phyloP scores from a whole-genome alignment of 2,797 vertebrate species.

The Anguilla anguilla region DNA sequence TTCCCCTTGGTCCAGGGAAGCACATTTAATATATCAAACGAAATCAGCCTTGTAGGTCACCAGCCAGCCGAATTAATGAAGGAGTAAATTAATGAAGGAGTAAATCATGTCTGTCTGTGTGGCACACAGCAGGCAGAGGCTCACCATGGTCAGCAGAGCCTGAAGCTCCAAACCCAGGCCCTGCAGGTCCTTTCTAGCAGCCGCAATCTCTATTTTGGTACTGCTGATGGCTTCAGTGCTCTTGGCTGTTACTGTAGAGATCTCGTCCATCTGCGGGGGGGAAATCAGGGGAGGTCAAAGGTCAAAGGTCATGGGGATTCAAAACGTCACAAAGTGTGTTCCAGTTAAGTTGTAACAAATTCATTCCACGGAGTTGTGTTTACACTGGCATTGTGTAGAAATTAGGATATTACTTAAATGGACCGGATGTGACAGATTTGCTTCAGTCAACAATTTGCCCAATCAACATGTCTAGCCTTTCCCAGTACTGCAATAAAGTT shows the following conservation, averaged over 20 bases:
- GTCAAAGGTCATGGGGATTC: neutral
- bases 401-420: neutral
- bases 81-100: neutral
- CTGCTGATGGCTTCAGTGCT: constrained; percentile 59
- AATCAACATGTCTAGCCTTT: neutral
- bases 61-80: neutral
- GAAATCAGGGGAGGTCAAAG: neutral
- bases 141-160: constrained; percentile 54
- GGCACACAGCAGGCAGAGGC: constrained; percentile 25
- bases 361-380: neutral
- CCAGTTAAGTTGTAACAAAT: neutral
- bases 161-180: constrained; percentile 58
- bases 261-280: constrained; percentile 60
- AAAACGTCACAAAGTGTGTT: neutral
- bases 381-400: neutral
- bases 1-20: neutral
- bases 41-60: neutral
- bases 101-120: neutral
- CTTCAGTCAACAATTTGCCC: neutral
- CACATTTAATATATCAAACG: neutral
- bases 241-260: constrained; percentile 56
- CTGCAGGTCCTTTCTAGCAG: constrained; percentile 60
- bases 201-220: constrained; percentile 54
- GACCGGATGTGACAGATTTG: neutral
- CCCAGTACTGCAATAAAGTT: neutral